Percentiles rank a stretch among this genome's conserved stretches.
phyloP scores from a whole-genome alignment of 2,797 vertebrate genomes.

The Orestias chungarensis region DNA sequence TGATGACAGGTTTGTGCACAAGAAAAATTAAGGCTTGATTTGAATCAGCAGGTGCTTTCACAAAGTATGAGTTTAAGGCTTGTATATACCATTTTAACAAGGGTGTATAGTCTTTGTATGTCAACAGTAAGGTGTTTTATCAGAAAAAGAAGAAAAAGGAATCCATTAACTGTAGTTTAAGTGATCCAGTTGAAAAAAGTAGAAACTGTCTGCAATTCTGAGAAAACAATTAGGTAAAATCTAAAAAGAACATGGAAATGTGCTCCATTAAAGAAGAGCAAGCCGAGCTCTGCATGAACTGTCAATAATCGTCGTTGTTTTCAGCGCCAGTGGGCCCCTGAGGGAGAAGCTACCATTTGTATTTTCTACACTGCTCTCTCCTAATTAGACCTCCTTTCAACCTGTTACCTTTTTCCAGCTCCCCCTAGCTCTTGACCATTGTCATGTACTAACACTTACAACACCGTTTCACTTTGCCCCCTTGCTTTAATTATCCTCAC shows the following conservation, averaged over 20 bases:
- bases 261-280: slow-evolving; percentile 67
- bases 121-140: neutral
- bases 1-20: neutral
- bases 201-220: slow-evolving; percentile 58
- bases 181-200: slow-evolving; percentile 18
- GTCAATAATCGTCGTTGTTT: slow-evolving; percentile 79
- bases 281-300: slow-evolving; percentile 69
- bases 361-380: slow-evolving; percentile 72
- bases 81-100: neutral
- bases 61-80: neutral
- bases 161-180: slow-evolving; percentile 44
- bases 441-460: slow-evolving; percentile 76
- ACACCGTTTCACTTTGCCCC: slow-evolving; percentile 73
- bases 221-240: slow-evolving; percentile 67
- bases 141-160: slow-evolving; percentile 16
- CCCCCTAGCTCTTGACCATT: slow-evolving; percentile 70
- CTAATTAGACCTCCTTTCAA: slow-evolving; percentile 77
- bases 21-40: neutral
- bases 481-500: slow-evolving; percentile 79
- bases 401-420: slow-evolving; percentile 71
- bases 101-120: neutral
- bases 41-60: neutral
- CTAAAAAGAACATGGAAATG: slow-evolving; percentile 71
- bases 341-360: slow-evolving; percentile 66
- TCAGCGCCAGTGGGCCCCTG: slow-evolving; percentile 66